Conservation (phyloP, 2,113 vertebrate species). For the Anolis sagrei region DNA sequence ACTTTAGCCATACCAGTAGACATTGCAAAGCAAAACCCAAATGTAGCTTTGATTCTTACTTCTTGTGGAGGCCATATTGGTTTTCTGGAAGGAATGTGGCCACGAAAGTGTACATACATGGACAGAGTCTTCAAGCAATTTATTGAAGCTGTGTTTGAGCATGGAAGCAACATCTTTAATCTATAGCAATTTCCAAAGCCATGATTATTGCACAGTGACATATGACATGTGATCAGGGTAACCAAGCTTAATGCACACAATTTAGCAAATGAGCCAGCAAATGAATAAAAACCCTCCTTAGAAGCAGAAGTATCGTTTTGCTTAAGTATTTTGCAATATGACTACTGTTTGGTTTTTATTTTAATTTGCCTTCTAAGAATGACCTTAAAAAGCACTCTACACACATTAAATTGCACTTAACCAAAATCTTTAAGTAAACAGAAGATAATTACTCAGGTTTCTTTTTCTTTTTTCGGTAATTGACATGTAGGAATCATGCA, state of each 20-base stretch:
- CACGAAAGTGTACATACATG: slow-evolving; percentile 96
- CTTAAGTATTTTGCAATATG: slow-evolving; percentile 60
- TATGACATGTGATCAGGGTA: slow-evolving; percentile 63
- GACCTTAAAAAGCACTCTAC: slow-evolving; percentile 76
- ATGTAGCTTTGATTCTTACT: slow-evolving; percentile 93
- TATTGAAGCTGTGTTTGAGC: slow-evolving; percentile 90
- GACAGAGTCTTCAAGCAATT: slow-evolving; percentile 98
- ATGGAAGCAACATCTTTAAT: slow-evolving; percentile 82
- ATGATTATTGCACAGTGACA: slow-evolving; percentile 47
- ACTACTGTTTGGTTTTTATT: slow-evolving; percentile 78
- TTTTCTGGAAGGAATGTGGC: slow-evolving; percentile 97
- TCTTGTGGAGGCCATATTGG: slow-evolving; percentile 96
- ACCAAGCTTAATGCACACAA: slow-evolving; percentile 71
- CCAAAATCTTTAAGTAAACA: slow-evolving; percentile 72
- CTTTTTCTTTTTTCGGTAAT: slow-evolving; percentile 72
- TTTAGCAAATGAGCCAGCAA: slow-evolving; percentile 72
- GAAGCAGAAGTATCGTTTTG: slow-evolving; percentile 73
- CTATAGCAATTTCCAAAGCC: slow-evolving; percentile 67
- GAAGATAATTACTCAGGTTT: slow-evolving; percentile 79
- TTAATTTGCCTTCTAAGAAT: slow-evolving; percentile 83
- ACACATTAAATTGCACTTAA: slow-evolving; percentile 77
- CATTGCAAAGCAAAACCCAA: slow-evolving; percentile 95
- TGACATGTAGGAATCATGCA: slow-evolving; percentile 64
- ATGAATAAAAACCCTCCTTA: slow-evolving; percentile 73
- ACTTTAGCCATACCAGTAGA: slow-evolving; percentile 92